These are phyloP conservation scores for Aphidius ervi DNA, from an alignment of 1,140 invertebrate genomes.

Conservation along the genomic window DNA sequence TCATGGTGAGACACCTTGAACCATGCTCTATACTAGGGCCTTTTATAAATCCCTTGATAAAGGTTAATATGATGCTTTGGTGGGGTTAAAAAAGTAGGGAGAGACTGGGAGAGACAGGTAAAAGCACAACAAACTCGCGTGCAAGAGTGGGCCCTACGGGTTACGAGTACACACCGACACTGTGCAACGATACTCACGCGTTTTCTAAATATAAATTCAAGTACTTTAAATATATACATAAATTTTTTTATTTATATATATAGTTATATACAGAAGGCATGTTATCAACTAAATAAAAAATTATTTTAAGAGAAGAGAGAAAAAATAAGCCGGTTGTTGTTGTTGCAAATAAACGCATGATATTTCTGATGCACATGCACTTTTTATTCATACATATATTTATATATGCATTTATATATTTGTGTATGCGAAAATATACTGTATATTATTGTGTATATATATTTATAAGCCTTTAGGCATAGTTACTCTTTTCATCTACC, in stretches of 20 bases:
- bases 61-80: no score
- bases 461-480: conserved; percentile 10
- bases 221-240: conserved; percentile 15
- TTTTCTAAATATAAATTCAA: conserved; percentile 28
- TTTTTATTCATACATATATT: no score
- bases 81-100: no score
- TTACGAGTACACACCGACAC: conserved; percentile 19
- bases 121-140: not conserved
- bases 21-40: not conserved
- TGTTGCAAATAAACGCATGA: conserved; percentile 4
- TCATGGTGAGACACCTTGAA: not conserved
- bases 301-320: conserved; percentile 1
- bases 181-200: conserved; percentile 21
- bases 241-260: no score
- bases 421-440: no score
- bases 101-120: no score
- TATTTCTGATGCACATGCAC: no score
- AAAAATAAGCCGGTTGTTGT: conserved; percentile 26
- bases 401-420: no score
- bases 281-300: no score
- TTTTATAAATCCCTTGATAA: not conserved
- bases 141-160: conserved; percentile 1
- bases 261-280: no score
- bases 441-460: no score
- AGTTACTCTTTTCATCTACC: conserved; percentile 1